Evolutionary conservation across 2,113 vertebrate species (phyloP).

Genomic region (Ailuropoda melanoleuca): DNA sequence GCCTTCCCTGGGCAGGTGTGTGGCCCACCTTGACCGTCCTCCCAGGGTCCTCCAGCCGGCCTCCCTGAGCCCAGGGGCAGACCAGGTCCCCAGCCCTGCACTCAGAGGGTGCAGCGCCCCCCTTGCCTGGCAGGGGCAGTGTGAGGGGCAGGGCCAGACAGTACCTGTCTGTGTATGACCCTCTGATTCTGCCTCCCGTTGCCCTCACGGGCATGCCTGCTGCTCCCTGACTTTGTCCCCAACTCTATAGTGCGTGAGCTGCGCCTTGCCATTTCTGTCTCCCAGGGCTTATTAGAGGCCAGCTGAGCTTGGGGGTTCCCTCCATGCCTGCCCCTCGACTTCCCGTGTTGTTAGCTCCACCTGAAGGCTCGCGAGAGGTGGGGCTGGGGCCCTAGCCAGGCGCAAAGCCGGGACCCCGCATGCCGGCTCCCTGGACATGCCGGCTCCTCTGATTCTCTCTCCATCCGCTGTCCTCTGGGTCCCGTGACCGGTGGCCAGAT

Average conservation of each 20-base stretch:
- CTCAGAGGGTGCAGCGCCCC: not conserved
- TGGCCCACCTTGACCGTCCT: rapidly evolving
- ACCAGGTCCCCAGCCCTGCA: not conserved
- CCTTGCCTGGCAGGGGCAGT: not conserved
- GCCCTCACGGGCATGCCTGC: not conserved
- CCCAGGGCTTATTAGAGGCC: not conserved
- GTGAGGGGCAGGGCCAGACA: not conserved
- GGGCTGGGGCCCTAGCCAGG: not conserved
- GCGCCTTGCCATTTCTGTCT: not conserved
- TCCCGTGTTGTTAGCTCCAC: not conserved
- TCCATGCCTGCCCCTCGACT: rapidly evolving
- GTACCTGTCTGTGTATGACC: too few species aligned
- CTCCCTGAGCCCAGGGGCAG: not conserved
- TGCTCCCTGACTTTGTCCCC: not conserved
- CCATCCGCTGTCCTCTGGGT: not conserved
- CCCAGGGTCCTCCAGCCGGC: not conserved
- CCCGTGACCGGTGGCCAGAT: not conserved
- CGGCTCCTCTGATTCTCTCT: not conserved
- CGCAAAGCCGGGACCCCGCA: rapidly evolving
- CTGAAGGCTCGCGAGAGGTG: not conserved
- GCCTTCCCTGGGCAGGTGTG: not conserved
- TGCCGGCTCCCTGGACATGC: rapidly evolving
- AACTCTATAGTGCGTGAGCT: not conserved
- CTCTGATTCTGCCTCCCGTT: not conserved
- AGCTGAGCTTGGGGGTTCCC: not conserved